Base-by-base conservation (phyloP, 2,888 invertebrate species). In the Orchestes rusci region DNA sequence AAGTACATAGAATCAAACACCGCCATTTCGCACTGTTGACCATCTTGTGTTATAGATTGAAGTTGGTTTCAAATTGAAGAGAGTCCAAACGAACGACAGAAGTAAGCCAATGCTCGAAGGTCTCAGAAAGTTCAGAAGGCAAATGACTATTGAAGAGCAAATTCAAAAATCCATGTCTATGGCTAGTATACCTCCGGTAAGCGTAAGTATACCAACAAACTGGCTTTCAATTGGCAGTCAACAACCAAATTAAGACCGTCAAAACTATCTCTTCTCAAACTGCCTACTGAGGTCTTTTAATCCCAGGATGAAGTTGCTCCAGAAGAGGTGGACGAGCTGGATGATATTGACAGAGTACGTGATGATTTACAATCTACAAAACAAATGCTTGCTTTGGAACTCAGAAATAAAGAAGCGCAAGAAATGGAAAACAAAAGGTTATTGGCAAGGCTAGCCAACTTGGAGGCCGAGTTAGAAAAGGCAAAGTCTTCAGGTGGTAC, bases 341-440 rank as follows among this genome's bases (percentile, higher is more conserved):
- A 92, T 57, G 92, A 92, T 60, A 91, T 92, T 56, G 92, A 92
- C 60, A 87, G 84, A 63, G 82, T 90, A 13, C 76, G 91, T 56
- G 92, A 92, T 62, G 92, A 92, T 65, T 75, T 92, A 28, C 91
- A 92, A 63, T 90, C 90, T 45, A 90, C 90, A 4, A 92, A 92
- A 67, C 91, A 92, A 70, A 80, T 92, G 74, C 70, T 92, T 49
- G 90, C 90, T 10, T 74, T 89, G 45, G 92, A 92, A 70, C 70
- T 91, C 56, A 75, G 78, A 59, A 88, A 88, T 61, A 90, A 89
- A 61, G 89, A 89, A 67, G 84, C 84, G 1, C 77, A 88, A 53
- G 62, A 63, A 15, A 56, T 88, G 60, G 91, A 92, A 68, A 91
- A 89, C 63, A 89, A 89, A 65, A 80, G 88, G 58, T 74, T 91